phyloP scores from a whole-genome alignment of 2,888 invertebrate genomes.

The Heliconius ethilla region DNA sequence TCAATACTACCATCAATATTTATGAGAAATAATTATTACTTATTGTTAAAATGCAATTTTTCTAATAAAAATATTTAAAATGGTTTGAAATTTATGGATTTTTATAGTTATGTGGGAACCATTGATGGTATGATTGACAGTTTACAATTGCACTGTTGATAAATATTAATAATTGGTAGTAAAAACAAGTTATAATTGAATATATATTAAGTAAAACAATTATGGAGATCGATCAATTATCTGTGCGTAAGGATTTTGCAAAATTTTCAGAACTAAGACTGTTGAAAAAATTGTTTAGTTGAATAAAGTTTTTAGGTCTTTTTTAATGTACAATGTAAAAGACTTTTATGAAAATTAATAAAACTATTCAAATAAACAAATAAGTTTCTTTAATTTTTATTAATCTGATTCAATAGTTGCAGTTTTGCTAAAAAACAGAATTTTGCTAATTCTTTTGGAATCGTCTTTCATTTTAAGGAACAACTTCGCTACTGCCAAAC shows the following conservation, averaged over 20 bases:
- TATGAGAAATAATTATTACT: background rate
- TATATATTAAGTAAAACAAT: conserved; percentile 16
- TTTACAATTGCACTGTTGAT: conserved; percentile 36
- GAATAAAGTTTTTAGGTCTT: background rate
- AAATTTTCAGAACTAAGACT: background rate
- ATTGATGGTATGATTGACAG: conserved; percentile 26
- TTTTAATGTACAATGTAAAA: background rate
- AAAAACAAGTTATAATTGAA: conserved; percentile 12
- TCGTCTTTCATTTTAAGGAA: background rate
- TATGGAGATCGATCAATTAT: conserved; percentile 38
- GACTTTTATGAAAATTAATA: background rate
- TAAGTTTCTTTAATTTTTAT: background rate
- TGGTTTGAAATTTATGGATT: background rate
- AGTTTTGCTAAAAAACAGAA: background rate
- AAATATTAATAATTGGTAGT: conserved; percentile 7
- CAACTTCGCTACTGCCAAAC: background rate
- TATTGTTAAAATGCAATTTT: background rate
- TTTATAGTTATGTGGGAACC: background rate
- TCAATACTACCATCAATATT: conserved; percentile 35
- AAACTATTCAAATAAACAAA: background rate
- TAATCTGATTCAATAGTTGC: background rate
- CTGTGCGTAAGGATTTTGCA: conserved; percentile 61
- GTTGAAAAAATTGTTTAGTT: background rate
- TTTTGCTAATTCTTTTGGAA: background rate
- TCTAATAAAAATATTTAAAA: conserved; percentile 1